Evolutionary conservation across 2,113 vertebrate genomes (phyloP), one percentile per base, ranked within the genome.

Genomic region (Haplochromis burtoni): DNA sequence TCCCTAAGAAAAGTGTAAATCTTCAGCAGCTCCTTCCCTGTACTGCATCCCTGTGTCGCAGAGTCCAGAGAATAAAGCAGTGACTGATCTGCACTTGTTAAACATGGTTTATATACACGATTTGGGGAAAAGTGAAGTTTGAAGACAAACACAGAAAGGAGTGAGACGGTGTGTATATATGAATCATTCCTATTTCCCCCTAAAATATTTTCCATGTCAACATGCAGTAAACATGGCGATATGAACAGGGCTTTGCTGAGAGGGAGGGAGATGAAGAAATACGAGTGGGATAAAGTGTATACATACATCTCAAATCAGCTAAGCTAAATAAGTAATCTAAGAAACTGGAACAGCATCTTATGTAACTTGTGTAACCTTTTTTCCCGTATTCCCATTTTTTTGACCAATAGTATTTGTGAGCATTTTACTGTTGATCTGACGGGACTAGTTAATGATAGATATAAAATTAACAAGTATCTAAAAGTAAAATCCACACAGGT

Each of bases 201-300:
- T 96, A 95, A 96, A 96, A 96, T 96, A 96, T 96, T 96, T 95
- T 95, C 90, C 94, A 95, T 96, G 95, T 96, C 95, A 96, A 96
- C 95, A 96, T 94, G 84, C 80, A 71, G 89, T 93, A 94, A 95
- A 96, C 93, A 95, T 90, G 88, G 91, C 7, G 91, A 87, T 92
- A 90, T 81, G 86, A 91, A 91, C 84, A 89, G 92, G 91, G 94
- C 86, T 92, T 91, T 86, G 87, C 86, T 81, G 91, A 45, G 90
- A 88, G 94, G 92, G 94, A 93, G 93, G 91, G 94, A 91, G 90
- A 81, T 66, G 87, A 81, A 31, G 47, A 45, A 88, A 26, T 33
- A 66, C 33, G 31, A 61, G 78, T 76, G 33, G 59, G 68, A 81
- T 85, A 42, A 81, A 49, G 82, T 51, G 45, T 53, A 40, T 80